Conservation (phyloP, 2,113 vertebrate species). For the Xerus inauris region DNA sequence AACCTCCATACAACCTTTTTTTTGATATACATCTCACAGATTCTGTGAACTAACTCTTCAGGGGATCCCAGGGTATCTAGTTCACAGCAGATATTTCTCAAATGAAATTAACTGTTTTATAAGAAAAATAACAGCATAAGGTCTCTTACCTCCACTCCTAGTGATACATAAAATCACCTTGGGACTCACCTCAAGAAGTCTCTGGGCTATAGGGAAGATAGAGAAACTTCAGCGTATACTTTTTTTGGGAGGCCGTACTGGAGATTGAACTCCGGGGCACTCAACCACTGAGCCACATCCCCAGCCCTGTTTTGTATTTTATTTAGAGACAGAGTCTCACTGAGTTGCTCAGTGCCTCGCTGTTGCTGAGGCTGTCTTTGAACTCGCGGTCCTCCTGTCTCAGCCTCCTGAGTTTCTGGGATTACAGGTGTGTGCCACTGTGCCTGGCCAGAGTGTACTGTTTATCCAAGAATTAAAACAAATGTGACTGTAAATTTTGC, state of each 20-base stretch:
- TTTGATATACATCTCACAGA: not conserved
- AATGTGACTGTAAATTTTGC: conserved; percentile 11
- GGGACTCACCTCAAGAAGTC: not conserved
- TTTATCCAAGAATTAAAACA: conserved; percentile 36
- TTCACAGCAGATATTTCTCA: not conserved
- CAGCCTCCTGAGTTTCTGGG: no score
- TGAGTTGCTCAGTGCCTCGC: no score
- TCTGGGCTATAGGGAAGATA: not conserved
- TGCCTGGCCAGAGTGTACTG: not conserved
- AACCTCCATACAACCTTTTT: not conserved
- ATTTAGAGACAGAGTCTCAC: no score
- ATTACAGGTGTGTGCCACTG: no score
- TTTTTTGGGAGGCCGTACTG: no score
- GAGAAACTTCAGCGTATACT: not conserved
- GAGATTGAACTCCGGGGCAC: no score
- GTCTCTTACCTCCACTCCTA: not conserved
- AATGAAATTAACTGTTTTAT: not conserved
- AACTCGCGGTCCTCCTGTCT: no score
- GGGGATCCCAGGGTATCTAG: not conserved
- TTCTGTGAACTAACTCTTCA: not conserved
- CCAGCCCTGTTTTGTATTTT: no score
- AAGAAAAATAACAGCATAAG: not conserved
- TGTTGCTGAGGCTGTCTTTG: no score
- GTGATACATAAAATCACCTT: not conserved
- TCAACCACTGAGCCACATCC: no score